Evolutionary conservation across 2,888 invertebrate genomes (phyloP), one percentile per base, ranked within the genome.

Genomic region (Drosophila pegasa): DNA sequence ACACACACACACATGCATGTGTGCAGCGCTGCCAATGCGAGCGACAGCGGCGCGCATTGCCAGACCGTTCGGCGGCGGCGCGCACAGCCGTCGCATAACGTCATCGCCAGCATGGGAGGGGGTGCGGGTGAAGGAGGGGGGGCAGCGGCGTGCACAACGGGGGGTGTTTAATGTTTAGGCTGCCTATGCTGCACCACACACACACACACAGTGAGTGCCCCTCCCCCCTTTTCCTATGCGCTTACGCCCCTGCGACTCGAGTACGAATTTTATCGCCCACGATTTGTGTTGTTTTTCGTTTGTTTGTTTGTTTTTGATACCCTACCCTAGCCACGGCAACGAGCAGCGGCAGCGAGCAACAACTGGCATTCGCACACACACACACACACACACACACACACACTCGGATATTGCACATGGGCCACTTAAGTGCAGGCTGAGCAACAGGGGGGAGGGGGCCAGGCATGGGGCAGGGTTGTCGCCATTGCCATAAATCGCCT

Each of bases 211-310:
- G 27, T 12, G 27, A 12, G 33, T 14, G 48, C 18, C 16, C 5
- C 14, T 12, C 14, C 9, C 31, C 31, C 25, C 18, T 7, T 16
- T 16, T 6, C 12, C n/a, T 35, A 10, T 10, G 27, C 29, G 25
- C 27, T 8, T 27, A 38, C 58, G 48, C 56, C 74, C 4, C 37
- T 74, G 68, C 61, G 58, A 63, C 52, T 78, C 48, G 67, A 80
- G 80, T 79, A 72, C 72, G 82, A 78, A 79, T 78, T 80, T 71
- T 78, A 80, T 84, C 85, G 85, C 85, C 85, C 84, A 84, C 85
- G 73, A 85, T 81, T 80, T 79, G 68, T 75, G 62, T 50, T 58
- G 50, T 58, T 3, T 43, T 43, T n/a, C n/a, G 43, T 43, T 80
- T 68, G 70, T 78, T 75, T 75, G 72, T 73, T 82, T 83, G 84